These are phyloP conservation scores for Dolichallabes microphthalmus DNA, from an alignment of 2,113 vertebrate species.

Conservation along the genomic window DNA sequence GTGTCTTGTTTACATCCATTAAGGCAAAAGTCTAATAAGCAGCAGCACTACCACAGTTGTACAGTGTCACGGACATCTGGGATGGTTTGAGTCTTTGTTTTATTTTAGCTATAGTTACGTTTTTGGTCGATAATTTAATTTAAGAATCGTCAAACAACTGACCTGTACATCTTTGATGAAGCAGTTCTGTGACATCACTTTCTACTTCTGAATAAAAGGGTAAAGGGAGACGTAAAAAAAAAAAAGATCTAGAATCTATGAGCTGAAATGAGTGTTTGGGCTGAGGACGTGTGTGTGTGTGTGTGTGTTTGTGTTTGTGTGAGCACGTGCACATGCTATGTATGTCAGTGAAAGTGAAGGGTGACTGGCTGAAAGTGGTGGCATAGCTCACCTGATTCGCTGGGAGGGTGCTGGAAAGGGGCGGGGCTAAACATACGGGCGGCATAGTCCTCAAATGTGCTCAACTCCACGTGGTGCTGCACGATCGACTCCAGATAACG, in stretches of 20 bases:
- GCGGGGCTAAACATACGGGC: slow-evolving; percentile 96
- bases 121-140: too few species aligned
- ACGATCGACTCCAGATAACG: slow-evolving; percentile 94
- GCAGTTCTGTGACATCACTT: not conserved
- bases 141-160: not conserved
- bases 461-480: slow-evolving; percentile 92
- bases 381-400: slow-evolving; percentile 81
- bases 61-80: too few species aligned
- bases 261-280: not conserved
- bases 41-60: too few species aligned
- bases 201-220: not conserved
- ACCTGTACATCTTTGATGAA: not conserved
- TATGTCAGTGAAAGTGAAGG: not conserved
- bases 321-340: not conserved
- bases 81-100: too few species aligned
- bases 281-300: not conserved
- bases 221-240: not conserved
- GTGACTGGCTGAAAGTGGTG: slow-evolving; percentile 2
- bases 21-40: too few species aligned
- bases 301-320: slow-evolving; percentile 10
- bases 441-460: slow-evolving; percentile 96
- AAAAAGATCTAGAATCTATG: not conserved
- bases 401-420: slow-evolving; percentile 86
- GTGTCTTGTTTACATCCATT: too few species aligned
- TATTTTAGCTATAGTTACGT: too few species aligned